phyloP scores from a whole-genome alignment of 2,888 invertebrate species.

The Acronicta psi region DNA sequence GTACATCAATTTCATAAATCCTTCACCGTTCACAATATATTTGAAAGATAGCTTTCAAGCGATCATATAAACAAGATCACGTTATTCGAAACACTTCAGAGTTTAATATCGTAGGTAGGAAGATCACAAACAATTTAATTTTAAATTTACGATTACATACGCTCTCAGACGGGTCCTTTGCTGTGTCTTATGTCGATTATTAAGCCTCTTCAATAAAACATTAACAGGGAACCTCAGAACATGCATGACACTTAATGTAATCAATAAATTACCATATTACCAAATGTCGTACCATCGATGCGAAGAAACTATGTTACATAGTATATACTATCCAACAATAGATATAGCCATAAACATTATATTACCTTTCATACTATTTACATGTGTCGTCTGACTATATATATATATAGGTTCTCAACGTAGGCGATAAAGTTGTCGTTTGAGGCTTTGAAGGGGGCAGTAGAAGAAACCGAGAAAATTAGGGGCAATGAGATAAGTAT shows the following conservation, averaged over 20 bases:
- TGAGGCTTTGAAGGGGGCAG: too few relatives aligned
- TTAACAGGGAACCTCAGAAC: constrained; percentile 16
- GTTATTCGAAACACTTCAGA: constrained; percentile 36
- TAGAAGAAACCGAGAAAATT: too few relatives aligned
- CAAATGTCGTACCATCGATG: too few relatives aligned
- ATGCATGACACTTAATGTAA: constrained; percentile 14
- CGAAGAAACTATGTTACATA: too few relatives aligned
- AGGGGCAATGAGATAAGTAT: too few relatives aligned
- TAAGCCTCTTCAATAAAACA: constrained; percentile 45
- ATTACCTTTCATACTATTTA: too few relatives aligned
- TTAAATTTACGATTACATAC: constrained; percentile 36
- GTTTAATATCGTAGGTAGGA: constrained; percentile 32
- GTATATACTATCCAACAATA: too few relatives aligned
- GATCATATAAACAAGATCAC: constrained; percentile 26
- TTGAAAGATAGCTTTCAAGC: constrained; percentile 10
- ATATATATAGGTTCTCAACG: too few relatives aligned
- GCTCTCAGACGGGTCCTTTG: constrained; percentile 23
- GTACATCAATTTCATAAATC: constrained; percentile 14
- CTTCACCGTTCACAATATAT: constrained; percentile 8
- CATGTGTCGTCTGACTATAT: too few relatives aligned
- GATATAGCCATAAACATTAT: too few relatives aligned
- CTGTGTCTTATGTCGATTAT: constrained; percentile 41
- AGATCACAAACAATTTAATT: constrained; percentile 41
- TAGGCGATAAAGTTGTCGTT: too few relatives aligned
- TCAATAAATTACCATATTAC: constrained; percentile 21